phyloP scores from a whole-genome alignment of 35 echinoderm and acorn worm genomes.

The Amphiura filiformis region DNA sequence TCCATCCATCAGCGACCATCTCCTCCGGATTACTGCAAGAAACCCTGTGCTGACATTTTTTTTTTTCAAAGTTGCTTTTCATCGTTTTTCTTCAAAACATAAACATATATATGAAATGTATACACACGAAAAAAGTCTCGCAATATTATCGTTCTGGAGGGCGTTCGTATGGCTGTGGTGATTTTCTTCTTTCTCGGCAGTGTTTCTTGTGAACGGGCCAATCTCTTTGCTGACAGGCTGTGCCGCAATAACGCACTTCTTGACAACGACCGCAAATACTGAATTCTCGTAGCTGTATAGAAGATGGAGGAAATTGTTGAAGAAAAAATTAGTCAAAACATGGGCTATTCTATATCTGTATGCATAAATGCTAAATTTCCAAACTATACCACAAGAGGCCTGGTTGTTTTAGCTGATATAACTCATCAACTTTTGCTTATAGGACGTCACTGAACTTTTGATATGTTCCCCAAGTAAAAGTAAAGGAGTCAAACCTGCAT shows the following conservation, averaged over 20 bases:
- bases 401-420: too few relatives aligned
- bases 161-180: conserved; percentile 39
- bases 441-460: too few relatives aligned
- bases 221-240: conserved; percentile 61
- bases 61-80: neutral
- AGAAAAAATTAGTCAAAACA: too few relatives aligned
- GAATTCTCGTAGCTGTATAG: conserved; percentile 55
- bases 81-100: neutral
- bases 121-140: neutral
- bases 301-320: neutral
- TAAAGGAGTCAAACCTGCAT: too few relatives aligned
- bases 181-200: conserved; percentile 48
- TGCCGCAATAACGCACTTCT: conserved; percentile 61
- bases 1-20: too few relatives aligned
- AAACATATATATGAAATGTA: neutral
- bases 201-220: conserved; percentile 66
- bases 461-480: too few relatives aligned
- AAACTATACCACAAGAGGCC: too few relatives aligned
- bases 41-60: neutral
- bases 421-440: too few relatives aligned
- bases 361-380: too few relatives aligned
- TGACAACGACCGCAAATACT: conserved; percentile 66
- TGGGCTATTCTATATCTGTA: too few relatives aligned
- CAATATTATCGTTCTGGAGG: conserved; percentile 49
- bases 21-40: too few relatives aligned